phyloP scores from a whole-genome alignment of 2,797 vertebrate species.

The Syndactyla subalaris region DNA sequence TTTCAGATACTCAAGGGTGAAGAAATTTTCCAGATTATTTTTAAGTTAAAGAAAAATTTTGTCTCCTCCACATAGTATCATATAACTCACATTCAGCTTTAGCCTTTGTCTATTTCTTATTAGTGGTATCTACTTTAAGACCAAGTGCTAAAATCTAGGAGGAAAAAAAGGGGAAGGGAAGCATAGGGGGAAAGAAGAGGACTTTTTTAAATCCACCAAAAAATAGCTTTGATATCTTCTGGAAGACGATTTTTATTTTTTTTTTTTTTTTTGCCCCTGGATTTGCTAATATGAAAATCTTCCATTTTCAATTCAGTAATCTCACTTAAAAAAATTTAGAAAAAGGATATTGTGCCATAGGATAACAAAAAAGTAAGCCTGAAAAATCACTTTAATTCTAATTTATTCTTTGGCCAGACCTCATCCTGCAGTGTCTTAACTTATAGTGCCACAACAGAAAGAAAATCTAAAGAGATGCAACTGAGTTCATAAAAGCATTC shows the following conservation, averaged over 20 bases:
- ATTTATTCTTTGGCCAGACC: conserved; percentile 80
- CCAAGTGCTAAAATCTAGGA: neutral
- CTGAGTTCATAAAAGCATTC: conserved; percentile 84
- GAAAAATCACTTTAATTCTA: neutral
- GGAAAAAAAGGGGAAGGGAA: accelerated
- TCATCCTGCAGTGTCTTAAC: conserved; percentile 82
- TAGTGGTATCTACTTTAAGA: neutral
- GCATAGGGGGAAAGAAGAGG: neutral
- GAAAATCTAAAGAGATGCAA: conserved; percentile 79
- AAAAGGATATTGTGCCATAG: neutral
- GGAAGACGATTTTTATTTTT: conserved; percentile 72
- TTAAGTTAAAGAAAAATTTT: neutral
- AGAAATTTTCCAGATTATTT: neutral
- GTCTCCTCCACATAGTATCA: neutral
- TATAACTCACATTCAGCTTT: neutral
- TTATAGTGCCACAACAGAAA: conserved; percentile 81
- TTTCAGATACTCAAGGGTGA: neutral
- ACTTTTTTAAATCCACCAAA: conserved; percentile 68
- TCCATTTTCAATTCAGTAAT: conserved; percentile 80
- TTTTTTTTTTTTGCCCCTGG: conserved; percentile 64
- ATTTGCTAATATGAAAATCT: conserved; percentile 84
- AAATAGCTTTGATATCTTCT: conserved; percentile 83
- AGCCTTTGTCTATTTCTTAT: neutral
- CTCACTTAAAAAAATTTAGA: conserved; percentile 61
- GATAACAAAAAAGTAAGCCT: neutral